Conservation (phyloP, 2,888 invertebrate genomes). For the Ichneumoninae sp. region DNA sequence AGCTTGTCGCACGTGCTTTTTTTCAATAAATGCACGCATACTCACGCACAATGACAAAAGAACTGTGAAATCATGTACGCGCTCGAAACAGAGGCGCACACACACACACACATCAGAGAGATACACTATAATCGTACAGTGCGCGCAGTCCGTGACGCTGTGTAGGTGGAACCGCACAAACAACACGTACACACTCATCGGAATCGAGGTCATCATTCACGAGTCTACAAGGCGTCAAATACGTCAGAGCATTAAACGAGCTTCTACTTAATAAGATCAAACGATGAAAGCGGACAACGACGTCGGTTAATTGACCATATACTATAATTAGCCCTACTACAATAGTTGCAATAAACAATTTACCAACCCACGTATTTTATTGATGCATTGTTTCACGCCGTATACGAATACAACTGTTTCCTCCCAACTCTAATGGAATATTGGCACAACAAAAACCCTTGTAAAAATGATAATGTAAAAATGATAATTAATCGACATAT, state of each 20-base stretch:
- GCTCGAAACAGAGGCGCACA: background rate
- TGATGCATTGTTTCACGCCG: background rate
- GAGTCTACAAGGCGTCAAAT: constrained; percentile 65
- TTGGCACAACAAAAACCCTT: background rate
- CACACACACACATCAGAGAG: background rate
- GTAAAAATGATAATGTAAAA: background rate
- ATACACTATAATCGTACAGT: constrained; percentile 46
- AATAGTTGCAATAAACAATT: background rate
- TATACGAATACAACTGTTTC: background rate
- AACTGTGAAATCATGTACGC: constrained; percentile 15
- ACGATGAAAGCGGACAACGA: constrained; percentile 65
- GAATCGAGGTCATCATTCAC: constrained; percentile 66
- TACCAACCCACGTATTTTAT: background rate
- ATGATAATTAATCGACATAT: background rate
- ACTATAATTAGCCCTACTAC: constrained; percentile 55
- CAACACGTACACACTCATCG: constrained; percentile 55
- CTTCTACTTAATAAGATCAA: constrained; percentile 64
- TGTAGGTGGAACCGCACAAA: constrained; percentile 16
- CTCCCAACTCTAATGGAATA: background rate
- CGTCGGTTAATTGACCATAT: constrained; percentile 60
- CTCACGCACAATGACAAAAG: constrained; percentile 49
- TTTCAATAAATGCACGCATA: constrained; percentile 18
- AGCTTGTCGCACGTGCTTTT: constrained; percentile 42
- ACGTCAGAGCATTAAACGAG: constrained; percentile 65
- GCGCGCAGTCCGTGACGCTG: constrained; percentile 28